Conservation (phyloP, 2,797 vertebrate genomes). For the Pteropus rufus region DNA sequence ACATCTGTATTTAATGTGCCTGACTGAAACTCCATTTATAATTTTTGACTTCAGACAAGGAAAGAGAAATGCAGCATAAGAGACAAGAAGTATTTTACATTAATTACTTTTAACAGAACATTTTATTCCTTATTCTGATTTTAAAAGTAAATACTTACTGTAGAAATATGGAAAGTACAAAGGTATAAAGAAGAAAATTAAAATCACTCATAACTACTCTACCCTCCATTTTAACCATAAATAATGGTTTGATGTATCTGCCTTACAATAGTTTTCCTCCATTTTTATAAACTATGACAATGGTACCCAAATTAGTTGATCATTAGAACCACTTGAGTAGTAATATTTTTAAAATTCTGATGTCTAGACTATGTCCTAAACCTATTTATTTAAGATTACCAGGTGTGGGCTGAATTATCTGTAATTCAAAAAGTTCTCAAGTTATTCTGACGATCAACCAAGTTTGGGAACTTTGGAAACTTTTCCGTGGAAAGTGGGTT, state of each 20-base stretch:
- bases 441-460: background rate
- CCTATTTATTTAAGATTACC: background rate
- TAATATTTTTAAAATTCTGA: constrained; percentile 33
- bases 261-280: background rate
- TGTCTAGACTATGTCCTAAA: background rate
- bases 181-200: constrained; percentile 28
- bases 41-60: background rate
- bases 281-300: constrained; percentile 27
- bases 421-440: constrained; percentile 3
- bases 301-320: constrained; percentile 11
- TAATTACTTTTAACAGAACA: background rate
- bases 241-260: constrained; percentile 21
- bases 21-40: background rate
- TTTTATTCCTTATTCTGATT: constrained; percentile 35
- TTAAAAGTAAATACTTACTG: constrained; percentile 7
- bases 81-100: background rate
- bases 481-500: background rate
- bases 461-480: background rate
- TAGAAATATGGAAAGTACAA: constrained; percentile 38
- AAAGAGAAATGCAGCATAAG: constrained; percentile 29
- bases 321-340: background rate
- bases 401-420: background rate
- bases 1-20: constrained; percentile 26
- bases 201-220: background rate
- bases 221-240: constrained; percentile 7